A percentile compares a stretch with the other conserved stretches of the same genome.
These are phyloP conservation scores for Listronotus bonariensis DNA, from an alignment of 1,140 invertebrate genomes.

Conservation along the genomic window DNA sequence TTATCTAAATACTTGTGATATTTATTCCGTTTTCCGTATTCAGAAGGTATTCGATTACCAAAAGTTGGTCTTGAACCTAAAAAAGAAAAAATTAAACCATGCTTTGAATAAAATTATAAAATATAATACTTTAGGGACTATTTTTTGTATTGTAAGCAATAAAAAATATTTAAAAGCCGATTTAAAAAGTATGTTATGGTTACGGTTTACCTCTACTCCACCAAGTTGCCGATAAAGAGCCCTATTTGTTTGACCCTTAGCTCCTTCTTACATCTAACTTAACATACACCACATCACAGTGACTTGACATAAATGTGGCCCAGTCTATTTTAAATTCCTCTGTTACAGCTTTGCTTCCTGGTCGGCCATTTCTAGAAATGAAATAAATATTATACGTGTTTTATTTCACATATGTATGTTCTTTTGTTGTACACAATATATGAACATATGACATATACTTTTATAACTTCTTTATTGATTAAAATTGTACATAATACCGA, in stretches of 20 bases:
- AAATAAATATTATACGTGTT: slow-evolving; percentile 8
- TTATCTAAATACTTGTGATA: slow-evolving; percentile 81
- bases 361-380: slow-evolving; percentile 80
- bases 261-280: slow-evolving; percentile 86
- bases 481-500: too few relatives aligned
- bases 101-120: background rate
- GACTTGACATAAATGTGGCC: slow-evolving; percentile 91
- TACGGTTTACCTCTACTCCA: slow-evolving; percentile 82
- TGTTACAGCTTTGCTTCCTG: slow-evolving; percentile 84
- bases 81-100: background rate
- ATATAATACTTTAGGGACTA: background rate
- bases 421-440: too few relatives aligned
- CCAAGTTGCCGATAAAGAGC: slow-evolving; percentile 80
- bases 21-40: slow-evolving; percentile 62
- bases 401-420: too few relatives aligned
- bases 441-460: too few relatives aligned
- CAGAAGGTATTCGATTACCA: slow-evolving; percentile 80
- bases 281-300: slow-evolving; percentile 88
- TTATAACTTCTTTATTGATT: too few relatives aligned
- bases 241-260: slow-evolving; percentile 78
- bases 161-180: too few relatives aligned
- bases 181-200: background rate
- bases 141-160: too few relatives aligned
- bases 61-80: slow-evolving; percentile 48
- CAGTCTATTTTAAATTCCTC: slow-evolving; percentile 86